Evolutionary conservation across 2,888 invertebrate species (phyloP), one percentile per base, ranked within the genome.

Genomic region (Ophion ellenae): DNA sequence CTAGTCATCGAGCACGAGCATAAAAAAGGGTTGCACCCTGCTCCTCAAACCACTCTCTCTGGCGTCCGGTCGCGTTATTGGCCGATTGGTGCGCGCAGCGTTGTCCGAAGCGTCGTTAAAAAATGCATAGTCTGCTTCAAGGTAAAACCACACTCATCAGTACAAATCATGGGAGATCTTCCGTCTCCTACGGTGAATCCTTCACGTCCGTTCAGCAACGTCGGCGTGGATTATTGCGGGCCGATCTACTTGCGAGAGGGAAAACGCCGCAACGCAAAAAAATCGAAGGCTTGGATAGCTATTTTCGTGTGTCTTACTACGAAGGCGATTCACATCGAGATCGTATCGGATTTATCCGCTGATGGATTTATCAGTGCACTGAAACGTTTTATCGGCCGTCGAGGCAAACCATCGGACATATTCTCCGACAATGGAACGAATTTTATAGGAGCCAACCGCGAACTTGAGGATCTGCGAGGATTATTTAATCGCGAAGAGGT

Each of bases 161-260:
- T 80, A 4, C 89, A 87, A 32, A 28, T 89, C 4, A 92, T 92
- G 91, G 90, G 90, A 17, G 57, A 91, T 70, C 86, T 92, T 28
- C 92, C 91, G 1, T 24, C 24, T 14, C 17, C 79, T 9, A 70
- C 91, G 45, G 88, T 90, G 0, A 86, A 71, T 3, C 86, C 88
- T 10, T 57, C 86, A 14, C 76, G 88, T 10, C 88, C 91, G 66
- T 92, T 92, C 86, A 81, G 66, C 9, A 86, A 86, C 28, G 70
- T 80, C 64, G 91, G 90, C 0, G 77, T 90, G 0, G 91, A 92
- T 81, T 91, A 87, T 83, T 89, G 88, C n/a, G 91, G 91, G 2
- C 90, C 91, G 0, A 86, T 90, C 66, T 67, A 73, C 11, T 67
- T 90, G n/a, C 81, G 86, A 36, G 87, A 88, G 64, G 78, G 81